Base-by-base conservation (phyloP, 2,797 vertebrate genomes). In the Amblyraja radiata region DNA sequence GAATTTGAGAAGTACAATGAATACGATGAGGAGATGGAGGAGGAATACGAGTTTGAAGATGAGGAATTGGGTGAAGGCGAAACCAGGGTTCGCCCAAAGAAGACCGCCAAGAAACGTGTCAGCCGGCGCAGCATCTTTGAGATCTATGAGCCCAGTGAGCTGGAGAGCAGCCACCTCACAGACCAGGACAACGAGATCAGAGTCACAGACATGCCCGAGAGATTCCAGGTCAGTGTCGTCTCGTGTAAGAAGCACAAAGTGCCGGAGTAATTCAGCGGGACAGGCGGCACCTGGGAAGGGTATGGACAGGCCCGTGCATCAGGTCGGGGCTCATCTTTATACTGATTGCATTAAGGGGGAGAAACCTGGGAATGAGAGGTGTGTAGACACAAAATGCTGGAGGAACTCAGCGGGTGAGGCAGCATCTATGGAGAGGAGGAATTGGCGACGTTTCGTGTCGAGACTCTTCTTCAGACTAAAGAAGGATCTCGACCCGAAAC, bases 171-270 rank as follows among this genome's bases (percentile, higher is more conserved):
- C 94, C 99, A 99, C 95, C 97, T 99, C 94, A 99, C 99, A 0
- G 99, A 99, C 95, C 98, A 99, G 95, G 99, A 99, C 96, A 99
- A 99, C 0, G 98, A 99, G 96, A 99, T 99, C 95, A 98, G 99
- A 84, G 95, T 98, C 83, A 99, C 98, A 4, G 99, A 99, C 95
- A 98, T 99, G 97, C 99, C 99, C 0, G 99, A 99, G 95, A 98
- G 99, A 94, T 99, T 99, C 95, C 99, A 99, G 98, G 99, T 99
- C n/a, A 39, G 95, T 93, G 73, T 71, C 71, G 16, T 0, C 1
- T 79, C 78, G 36, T 36, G 18, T 54, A 54, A 54, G 46, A 54
- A 0, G 6, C 46, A 54, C 46, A 54, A 54, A 54, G 46, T 46
- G 46, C 46, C 46, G 46, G 46, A 46, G 46, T 6, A 54, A 54